Conservation (phyloP, 2,113 vertebrate species). For the Lepisosteus osseus region DNA sequence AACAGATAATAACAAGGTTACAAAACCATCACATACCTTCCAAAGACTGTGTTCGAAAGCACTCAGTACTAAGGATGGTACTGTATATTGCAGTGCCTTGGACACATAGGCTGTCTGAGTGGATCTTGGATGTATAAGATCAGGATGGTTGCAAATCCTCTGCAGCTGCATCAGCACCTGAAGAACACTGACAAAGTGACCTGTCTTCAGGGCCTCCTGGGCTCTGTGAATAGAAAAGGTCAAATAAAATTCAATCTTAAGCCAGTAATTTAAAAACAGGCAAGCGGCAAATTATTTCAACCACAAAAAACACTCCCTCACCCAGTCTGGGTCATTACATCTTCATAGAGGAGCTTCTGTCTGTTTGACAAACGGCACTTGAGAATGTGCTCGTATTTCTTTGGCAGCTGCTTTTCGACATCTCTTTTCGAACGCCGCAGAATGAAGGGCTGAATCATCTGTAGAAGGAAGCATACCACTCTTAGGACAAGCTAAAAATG, state of each 20-base stretch:
- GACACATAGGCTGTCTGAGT: slow-evolving; percentile 68
- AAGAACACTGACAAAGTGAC: slow-evolving; percentile 89
- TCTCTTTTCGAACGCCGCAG: slow-evolving; percentile 86
- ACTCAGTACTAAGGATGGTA: slow-evolving; percentile 75
- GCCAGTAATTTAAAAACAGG: not conserved
- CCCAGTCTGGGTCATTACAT: slow-evolving; percentile 83
- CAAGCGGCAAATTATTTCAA: not conserved
- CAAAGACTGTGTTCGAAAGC: slow-evolving; percentile 68
- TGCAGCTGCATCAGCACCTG: slow-evolving; percentile 87
- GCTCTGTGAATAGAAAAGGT: slow-evolving; percentile 56
- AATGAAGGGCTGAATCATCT: slow-evolving; percentile 93
- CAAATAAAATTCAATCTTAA: slow-evolving; percentile 2
- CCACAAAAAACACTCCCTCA: slow-evolving; percentile 45
- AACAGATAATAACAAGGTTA: not conserved
- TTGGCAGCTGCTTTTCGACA: slow-evolving; percentile 88
- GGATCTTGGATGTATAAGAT: slow-evolving; percentile 77
- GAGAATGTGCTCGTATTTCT: slow-evolving; percentile 87
- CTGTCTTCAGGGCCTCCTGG: slow-evolving; percentile 85
- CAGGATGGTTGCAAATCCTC: slow-evolving; percentile 87
- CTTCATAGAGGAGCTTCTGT: slow-evolving; percentile 87
- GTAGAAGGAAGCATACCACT: slow-evolving; percentile 6
- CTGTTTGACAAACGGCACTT: slow-evolving; percentile 85
- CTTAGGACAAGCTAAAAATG: too few relatives aligned
- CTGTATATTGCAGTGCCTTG: slow-evolving; percentile 69
- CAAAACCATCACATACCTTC: slow-evolving; percentile 60